Evolutionary conservation across 1,140 invertebrate species (phyloP).

Genomic region (Cylas formicarius): DNA sequence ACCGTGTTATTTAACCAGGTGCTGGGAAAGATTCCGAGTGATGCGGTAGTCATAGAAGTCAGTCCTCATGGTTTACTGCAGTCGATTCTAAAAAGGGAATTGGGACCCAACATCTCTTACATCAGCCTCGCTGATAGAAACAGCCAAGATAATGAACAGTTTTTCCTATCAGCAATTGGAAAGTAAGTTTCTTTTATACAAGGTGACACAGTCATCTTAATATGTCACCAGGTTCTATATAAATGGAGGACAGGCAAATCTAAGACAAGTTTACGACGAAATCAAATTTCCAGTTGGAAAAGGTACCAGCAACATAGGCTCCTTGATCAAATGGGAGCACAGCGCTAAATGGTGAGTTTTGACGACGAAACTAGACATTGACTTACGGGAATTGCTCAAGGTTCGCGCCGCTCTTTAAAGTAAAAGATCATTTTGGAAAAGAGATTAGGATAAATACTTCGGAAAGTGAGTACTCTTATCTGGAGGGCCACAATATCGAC

Average conservation of each 20-base stretch:
- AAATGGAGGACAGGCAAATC: conserved; percentile 68
- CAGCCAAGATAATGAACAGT: conserved; percentile 59
- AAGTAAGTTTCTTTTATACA: conserved; percentile 51
- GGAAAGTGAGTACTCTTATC: conserved; percentile 43
- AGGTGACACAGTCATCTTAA: neutral
- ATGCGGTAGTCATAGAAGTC: conserved; percentile 72
- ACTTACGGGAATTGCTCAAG: conserved; percentile 55
- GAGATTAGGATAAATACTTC: conserved; percentile 9
- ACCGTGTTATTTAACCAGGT: conserved; percentile 82
- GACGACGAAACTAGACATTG: too few species aligned
- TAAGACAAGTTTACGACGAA: conserved; percentile 64
- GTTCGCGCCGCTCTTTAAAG: conserved; percentile 38
- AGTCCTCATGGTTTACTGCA: conserved; percentile 75
- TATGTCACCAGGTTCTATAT: conserved; percentile 57
- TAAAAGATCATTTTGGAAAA: conserved; percentile 12
- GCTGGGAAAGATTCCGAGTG: conserved; percentile 61
- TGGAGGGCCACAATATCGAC: conserved; percentile 84
- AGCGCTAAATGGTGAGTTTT: conserved; percentile 67
- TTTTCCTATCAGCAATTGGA: conserved; percentile 63
- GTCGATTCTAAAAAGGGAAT: conserved; percentile 57
- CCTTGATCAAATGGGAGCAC: conserved; percentile 88
- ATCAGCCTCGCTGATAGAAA: conserved; percentile 68
- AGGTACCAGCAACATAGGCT: conserved; percentile 79
- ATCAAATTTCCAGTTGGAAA: conserved; percentile 75
- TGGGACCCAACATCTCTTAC: conserved; percentile 57